Evolutionary conservation across 2,113 vertebrate species (phyloP), one percentile per base, ranked within the genome.

Genomic region (Crotalus tigris): DNA sequence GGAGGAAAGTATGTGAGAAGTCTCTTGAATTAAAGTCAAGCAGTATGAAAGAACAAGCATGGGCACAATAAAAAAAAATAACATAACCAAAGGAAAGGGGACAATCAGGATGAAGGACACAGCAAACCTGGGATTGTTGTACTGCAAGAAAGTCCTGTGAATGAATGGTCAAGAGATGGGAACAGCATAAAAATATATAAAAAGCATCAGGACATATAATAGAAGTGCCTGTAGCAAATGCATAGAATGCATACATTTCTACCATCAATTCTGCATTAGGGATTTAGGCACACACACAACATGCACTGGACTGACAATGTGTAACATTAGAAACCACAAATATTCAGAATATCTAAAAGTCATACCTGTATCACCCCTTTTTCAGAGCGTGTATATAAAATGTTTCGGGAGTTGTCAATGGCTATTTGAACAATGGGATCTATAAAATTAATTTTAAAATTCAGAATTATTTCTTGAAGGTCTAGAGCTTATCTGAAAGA

Each of bases 391-490:
- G 99, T 99, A 91, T 99, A 98, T 39, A 99, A 97, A 69, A 98
- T 98, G 95, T 99, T 99, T 92, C 98, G 97, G 24, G 99, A 99
- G 96, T 99, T 99, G 97, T 99, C 99, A 59, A 99, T 93, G 75
- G 98, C 98, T 12, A 99, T 99, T 97, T 99, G 99, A 96, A 99
- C 98, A 90, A 99, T 97, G 26, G 99, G 99, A 97, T 99, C 99
- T 99, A 94, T 12, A 92, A 0, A 85, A 92, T 64, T n/a, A 90
- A 94, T 24, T 5, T 93, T 69, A 0, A 91, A 95, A 94, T 91
- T 33, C 39, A 96, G 87, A 29, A 95, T 0, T 29, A 9, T 6
- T 89, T 92, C 0, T 1, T 88, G 13, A 92, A 94, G 91, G 85
- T 0, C 87, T 89, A 5, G 17, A 88, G 21, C 13, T 9, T 29